Evolutionary conservation across 2,888 invertebrate species (phyloP).

Genomic region (Myopa testacea): DNA sequence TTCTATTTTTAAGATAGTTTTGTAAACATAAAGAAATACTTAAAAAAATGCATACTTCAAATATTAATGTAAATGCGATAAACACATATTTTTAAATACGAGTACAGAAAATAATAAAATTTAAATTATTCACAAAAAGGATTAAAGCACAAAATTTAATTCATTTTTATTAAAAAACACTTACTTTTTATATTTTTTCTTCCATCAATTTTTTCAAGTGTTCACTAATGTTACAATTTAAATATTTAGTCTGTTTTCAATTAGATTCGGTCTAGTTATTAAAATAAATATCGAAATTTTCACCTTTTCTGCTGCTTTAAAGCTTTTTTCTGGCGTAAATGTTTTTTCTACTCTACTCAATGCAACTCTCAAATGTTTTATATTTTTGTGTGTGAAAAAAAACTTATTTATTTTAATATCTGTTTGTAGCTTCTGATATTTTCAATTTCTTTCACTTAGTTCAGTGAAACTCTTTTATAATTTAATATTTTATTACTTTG

Average conservation of each 20-base stretch:
- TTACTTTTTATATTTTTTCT: not conserved
- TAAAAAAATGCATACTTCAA: slow-evolving; percentile 2
- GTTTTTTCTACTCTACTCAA: no score
- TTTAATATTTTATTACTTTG: slow-evolving; percentile 20
- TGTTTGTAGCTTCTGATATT: slow-evolving; percentile 19
- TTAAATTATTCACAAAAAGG: slow-evolving; percentile 15
- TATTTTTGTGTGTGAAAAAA: slow-evolving; percentile 35
- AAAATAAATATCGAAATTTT: slow-evolving; percentile 8
- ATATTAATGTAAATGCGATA: slow-evolving; percentile 35
- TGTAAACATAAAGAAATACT: slow-evolving; percentile 16
- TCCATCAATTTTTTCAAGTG: no score
- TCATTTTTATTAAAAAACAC: not conserved
- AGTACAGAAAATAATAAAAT: slow-evolving; percentile 23
- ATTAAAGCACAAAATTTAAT: not conserved
- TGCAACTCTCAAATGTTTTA: slow-evolving; percentile 20
- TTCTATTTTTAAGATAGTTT: slow-evolving; percentile 26
- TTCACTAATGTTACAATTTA: not conserved
- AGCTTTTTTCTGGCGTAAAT: not conserved
- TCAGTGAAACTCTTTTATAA: slow-evolving; percentile 19
- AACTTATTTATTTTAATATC: slow-evolving; percentile 8
- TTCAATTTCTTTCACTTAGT: slow-evolving; percentile 15
- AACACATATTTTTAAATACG: slow-evolving; percentile 12
- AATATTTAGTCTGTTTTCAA: not conserved
- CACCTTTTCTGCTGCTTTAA: not conserved
- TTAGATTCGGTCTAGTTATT: no score